Evolutionary conservation across 2,797 vertebrate species (phyloP).

Genomic region (Pangasius krempfi): DNA sequence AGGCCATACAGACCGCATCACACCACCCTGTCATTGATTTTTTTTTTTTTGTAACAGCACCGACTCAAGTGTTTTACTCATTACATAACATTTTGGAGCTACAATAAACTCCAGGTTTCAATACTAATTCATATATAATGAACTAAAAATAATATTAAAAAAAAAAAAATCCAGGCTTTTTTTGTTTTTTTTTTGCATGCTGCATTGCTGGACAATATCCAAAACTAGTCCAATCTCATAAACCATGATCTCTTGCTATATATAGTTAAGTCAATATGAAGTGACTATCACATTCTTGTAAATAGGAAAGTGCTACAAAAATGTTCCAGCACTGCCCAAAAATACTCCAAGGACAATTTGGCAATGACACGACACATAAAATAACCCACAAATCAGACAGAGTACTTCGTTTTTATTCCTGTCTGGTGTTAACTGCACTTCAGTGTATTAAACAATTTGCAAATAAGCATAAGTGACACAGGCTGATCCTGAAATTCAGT

Average conservation of each 20-base stretch:
- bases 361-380: not conserved
- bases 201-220: not conserved
- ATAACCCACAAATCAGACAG: not conserved
- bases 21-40: no score
- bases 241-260: not conserved
- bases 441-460: not conserved
- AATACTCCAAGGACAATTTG: not conserved
- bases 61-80: not conserved
- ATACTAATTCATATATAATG: not conserved
- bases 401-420: not conserved
- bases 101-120: not conserved
- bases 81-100: not conserved
- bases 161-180: no score
- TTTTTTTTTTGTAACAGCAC: not conserved
- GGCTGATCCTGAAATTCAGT: not conserved
- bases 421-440: not conserved
- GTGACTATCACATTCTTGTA: not conserved
- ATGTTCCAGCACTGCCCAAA: not conserved
- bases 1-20: no score
- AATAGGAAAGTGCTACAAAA: not conserved
- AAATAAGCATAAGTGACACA: not conserved
- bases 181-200: no score
- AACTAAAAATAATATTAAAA: not conserved
- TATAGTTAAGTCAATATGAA: not conserved
- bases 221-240: not conserved